These are phyloP conservation scores for Dipodomys merriami DNA, from an alignment of 2,113 vertebrate genomes.

Conservation along the genomic window DNA sequence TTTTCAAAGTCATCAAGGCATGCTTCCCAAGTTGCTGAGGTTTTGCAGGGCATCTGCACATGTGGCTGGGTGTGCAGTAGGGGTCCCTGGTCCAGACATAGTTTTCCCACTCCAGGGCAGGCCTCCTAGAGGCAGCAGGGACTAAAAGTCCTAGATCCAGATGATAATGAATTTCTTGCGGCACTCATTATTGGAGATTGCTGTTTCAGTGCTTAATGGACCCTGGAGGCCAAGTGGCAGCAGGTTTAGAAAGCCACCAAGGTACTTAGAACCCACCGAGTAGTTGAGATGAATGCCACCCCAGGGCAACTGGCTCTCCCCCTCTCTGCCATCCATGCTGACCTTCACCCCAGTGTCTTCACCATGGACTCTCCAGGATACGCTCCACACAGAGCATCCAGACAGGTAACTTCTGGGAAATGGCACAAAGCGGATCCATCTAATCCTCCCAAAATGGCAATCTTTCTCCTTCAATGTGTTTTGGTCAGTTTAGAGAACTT, in stretches of 20 bases:
- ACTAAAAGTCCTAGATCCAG: background rate
- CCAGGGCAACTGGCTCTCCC: background rate
- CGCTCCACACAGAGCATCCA: background rate
- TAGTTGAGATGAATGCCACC: background rate
- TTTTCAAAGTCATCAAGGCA: background rate
- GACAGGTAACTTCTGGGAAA: background rate
- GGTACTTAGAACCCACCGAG: background rate
- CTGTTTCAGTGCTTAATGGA: background rate
- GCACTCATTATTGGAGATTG: background rate
- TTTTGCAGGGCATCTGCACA: background rate
- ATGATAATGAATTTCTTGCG: background rate
- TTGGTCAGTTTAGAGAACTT: background rate
- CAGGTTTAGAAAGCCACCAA: background rate
- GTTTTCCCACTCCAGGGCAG: background rate
- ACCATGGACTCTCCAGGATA: background rate
- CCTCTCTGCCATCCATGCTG: background rate
- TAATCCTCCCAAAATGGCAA: background rate
- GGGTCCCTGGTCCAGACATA: too few species aligned
- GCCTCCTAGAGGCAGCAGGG: background rate
- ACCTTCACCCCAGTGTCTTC: background rate
- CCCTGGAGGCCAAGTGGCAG: background rate
- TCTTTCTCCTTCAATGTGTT: background rate
- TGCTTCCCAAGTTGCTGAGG: background rate
- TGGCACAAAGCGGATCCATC: background rate
- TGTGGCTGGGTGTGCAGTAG: too few species aligned